Percentiles rank a stretch among this genome's conserved stretches.
phyloP scores from a whole-genome alignment of 2,888 invertebrate species.

The Emesis castigata region DNA sequence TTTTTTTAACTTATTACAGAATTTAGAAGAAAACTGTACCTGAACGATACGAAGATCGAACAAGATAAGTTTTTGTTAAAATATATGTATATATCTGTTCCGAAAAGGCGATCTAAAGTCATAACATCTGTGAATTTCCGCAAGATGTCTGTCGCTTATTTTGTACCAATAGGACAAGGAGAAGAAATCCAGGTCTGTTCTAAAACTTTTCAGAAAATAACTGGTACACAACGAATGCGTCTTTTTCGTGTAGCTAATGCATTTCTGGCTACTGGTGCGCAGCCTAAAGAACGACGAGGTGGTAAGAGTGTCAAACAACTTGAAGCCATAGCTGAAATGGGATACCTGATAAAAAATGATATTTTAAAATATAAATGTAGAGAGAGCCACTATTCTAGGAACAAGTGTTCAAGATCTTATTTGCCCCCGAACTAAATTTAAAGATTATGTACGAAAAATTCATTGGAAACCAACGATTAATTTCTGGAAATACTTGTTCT shows the following conservation, averaged over 20 bases:
- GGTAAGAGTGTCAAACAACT: slow-evolving; percentile 1
- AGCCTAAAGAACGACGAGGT: not conserved
- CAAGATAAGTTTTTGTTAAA: not conserved
- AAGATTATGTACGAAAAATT: not conserved
- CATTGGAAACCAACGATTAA: not conserved
- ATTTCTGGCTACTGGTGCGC: not conserved
- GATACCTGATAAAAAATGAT: not conserved
- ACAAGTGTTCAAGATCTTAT: not conserved
- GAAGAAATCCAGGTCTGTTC: not conserved
- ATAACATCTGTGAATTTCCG: not conserved
- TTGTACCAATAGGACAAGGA: not conserved
- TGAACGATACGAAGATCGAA: not conserved
- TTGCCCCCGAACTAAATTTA: not conserved
- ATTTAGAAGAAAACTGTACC: not conserved
- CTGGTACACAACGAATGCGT: not conserved
- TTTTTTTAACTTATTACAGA: not conserved
- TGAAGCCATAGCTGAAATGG: not conserved
- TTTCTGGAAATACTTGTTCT: not conserved
- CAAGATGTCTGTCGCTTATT: not conserved
- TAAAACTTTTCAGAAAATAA: not conserved
- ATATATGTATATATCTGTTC: not conserved
- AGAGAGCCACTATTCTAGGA: not conserved
- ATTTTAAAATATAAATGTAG: not conserved
- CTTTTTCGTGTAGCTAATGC: not conserved
- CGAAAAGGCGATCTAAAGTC: slow-evolving; percentile 1